Evolutionary conservation across 2,113 vertebrate species (phyloP).

Genomic region (Engraulis encrasicolus): DNA sequence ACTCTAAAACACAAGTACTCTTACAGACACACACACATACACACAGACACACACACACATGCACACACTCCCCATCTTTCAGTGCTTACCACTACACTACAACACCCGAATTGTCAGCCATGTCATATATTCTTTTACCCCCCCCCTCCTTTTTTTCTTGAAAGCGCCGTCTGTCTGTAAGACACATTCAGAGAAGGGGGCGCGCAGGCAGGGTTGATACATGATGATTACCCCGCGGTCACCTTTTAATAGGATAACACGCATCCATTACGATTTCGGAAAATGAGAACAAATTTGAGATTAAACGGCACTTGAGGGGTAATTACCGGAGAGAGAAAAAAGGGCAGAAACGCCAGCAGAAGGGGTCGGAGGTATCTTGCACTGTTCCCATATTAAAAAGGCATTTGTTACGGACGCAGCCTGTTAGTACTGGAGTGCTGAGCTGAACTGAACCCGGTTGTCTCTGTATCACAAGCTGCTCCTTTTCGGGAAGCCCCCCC

Average conservation of each 20-base stretch:
- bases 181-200: neutral
- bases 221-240: neutral
- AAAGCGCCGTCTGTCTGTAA: neutral
- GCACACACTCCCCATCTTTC: neutral
- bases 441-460: no score
- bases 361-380: neutral
- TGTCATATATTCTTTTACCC: neutral
- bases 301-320: neutral
- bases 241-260: conserved; percentile 3
- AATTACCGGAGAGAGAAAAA: conserved; percentile 1
- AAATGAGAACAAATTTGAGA: conserved; percentile 2
- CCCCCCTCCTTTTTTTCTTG: no score
- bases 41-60: neutral
- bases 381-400: neutral
- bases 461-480: neutral
- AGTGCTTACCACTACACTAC: neutral
- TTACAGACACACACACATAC: neutral
- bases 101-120: neutral
- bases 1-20: no score
- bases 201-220: neutral
- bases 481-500: neutral
- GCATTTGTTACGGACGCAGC: neutral
- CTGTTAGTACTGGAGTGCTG: neutral
- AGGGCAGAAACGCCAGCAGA: neutral
- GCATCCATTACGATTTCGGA: neutral